Evolutionary conservation across 2,888 invertebrate species (phyloP).

Genomic region (Caenorhabditis zanzibari): DNA sequence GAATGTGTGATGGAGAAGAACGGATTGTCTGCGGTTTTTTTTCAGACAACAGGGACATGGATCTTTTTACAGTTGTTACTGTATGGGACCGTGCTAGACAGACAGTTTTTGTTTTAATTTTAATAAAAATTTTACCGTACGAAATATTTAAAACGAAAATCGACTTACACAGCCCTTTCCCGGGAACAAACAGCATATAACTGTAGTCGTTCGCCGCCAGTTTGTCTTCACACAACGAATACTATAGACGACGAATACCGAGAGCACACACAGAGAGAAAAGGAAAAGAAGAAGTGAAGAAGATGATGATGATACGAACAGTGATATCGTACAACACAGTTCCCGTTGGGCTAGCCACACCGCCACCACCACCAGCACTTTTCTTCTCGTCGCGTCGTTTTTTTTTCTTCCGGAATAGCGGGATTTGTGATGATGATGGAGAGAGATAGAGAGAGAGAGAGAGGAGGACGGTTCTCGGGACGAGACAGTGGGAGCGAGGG

Average conservation of each 20-base stretch:
- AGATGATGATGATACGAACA: conserved; percentile 21
- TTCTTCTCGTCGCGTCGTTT: background rate
- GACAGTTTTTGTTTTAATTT: too few species aligned
- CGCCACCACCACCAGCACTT: conserved; percentile 23
- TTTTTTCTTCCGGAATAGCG: conserved; percentile 34
- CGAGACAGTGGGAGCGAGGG: background rate
- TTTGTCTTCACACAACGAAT: conserved; percentile 22
- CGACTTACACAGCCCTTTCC: conserved; percentile 70
- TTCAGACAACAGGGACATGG: background rate
- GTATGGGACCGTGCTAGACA: too few species aligned
- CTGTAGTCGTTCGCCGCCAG: conserved; percentile 70
- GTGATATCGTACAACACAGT: conserved; percentile 36
- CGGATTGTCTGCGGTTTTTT: background rate
- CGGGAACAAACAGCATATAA: conserved; percentile 71
- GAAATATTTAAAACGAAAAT: conserved; percentile 14
- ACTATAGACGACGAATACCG: conserved; percentile 2
- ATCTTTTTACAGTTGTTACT: too few species aligned
- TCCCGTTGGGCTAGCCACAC: conserved; percentile 1
- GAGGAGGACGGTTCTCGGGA: background rate
- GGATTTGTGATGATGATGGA: conserved; percentile 33
- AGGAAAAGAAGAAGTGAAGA: background rate
- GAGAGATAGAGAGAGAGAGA: conserved; percentile 13
- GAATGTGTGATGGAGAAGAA: conserved; percentile 15
- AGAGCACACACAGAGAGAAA: background rate
- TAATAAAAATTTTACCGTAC: too few species aligned